A percentile compares a stretch with the other conserved stretches of the same genome.
These are phyloP conservation scores for Siderastrea radians DNA, from an alignment of 92 coral and sea anemone species.

Conservation along the genomic window DNA sequence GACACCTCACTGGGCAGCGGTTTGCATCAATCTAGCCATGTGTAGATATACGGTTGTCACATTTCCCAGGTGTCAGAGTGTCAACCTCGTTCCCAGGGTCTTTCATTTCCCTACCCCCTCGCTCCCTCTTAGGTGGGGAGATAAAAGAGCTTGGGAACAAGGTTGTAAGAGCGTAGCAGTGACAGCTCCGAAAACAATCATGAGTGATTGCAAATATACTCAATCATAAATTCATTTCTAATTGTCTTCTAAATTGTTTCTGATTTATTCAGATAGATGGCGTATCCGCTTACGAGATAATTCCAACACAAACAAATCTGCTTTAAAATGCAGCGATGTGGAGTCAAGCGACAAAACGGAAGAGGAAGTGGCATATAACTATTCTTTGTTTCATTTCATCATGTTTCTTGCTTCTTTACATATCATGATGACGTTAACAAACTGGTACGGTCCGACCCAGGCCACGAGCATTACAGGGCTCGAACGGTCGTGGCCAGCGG, in stretches of 20 bases:
- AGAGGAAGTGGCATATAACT: slow-evolving; percentile 54
- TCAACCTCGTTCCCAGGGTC: too few relatives aligned
- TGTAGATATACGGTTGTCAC: too few relatives aligned
- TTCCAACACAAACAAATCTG: neutral
- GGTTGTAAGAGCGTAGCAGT: too few relatives aligned
- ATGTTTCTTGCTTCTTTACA: slow-evolving; percentile 77
- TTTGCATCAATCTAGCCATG: too few relatives aligned
- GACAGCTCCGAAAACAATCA: too few relatives aligned
- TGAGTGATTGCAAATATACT: neutral
- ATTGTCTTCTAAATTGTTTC: neutral
- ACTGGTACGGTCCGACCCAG: slow-evolving; percentile 85
- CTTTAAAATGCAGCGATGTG: neutral
- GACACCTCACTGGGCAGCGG: too few relatives aligned
- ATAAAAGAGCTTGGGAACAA: too few relatives aligned
- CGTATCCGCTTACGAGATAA: slow-evolving; percentile 17
- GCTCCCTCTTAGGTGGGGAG: too few relatives aligned
- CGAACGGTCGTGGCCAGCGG: slow-evolving; percentile 86
- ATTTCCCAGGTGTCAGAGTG: too few relatives aligned
- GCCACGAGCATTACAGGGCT: slow-evolving; percentile 37
- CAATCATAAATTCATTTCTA: neutral
- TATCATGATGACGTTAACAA: slow-evolving; percentile 86
- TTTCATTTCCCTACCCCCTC: too few relatives aligned
- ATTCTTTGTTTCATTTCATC: slow-evolving; percentile 78
- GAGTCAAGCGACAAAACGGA: slow-evolving; percentile 12
- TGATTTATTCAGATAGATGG: slow-evolving; percentile 28